Base-by-base conservation (phyloP, 2,888 invertebrate genomes). In the Orthonevra nobilis region DNA sequence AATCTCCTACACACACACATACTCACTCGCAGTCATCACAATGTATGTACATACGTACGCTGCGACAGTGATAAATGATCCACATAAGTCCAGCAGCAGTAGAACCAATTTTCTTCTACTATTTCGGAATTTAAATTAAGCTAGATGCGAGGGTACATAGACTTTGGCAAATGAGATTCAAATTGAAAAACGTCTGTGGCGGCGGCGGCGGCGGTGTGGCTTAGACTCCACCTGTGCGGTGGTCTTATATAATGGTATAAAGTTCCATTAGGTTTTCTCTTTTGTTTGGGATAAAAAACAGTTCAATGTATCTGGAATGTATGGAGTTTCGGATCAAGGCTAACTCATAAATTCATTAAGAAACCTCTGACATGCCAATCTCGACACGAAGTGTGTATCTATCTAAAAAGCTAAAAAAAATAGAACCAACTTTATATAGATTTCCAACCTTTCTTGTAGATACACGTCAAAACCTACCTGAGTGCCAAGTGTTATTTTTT, bases 61-160 rank as follows among this genome's bases (percentile, higher is more conserved):
- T 17, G 34, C 20, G 77, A 72, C 77, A 72, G 44, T 77, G 77
- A 77, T 72, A 77, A 77, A 77, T 77, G 58, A 77, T 60, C 52
- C 52, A 72, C n/a, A 72, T 72, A 77, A 38, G 30, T 26, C 23
- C 46, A 40, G 32, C 36, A 38, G 20, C 12, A 32, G 20, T 26
- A 60, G 74, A 74, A 61, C 74, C 54, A 68, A 69, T 69, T 69
- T 64, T 19, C 52, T 75, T 38, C 40, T 61, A n/a, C 7, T 52
- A 15, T 77, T 72, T 72, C 34, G 72, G 64, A 77, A 77, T 77
- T 64, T 77, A 72, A 77, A 77, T 77, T 72, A 77, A 72, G 52
- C 56, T 74, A n/a, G n/a, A n/a, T n/a, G n/a, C n/a, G n/a, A n/a
- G n/a, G n/a, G n/a, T n/a, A n/a, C n/a, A n/a, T n/a, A n/a, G n/a